Percentiles rank a stretch among this genome's conserved stretches.
Evolutionary conservation across 2,888 invertebrate species (phyloP).

Genomic region (Ernsta delagoae): DNA sequence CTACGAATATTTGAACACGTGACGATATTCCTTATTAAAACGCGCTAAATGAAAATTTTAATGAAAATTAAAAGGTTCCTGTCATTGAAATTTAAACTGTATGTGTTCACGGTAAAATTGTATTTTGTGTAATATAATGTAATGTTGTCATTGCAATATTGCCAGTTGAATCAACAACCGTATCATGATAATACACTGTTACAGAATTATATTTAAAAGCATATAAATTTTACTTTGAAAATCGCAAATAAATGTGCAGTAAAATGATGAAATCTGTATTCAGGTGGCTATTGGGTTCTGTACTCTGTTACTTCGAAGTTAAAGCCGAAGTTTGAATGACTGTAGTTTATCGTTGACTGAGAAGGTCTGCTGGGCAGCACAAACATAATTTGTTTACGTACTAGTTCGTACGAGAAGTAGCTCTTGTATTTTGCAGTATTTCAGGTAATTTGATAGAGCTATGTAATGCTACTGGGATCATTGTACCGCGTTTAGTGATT

Average conservation of each 20-base stretch:
- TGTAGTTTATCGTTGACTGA: background rate
- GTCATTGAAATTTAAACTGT: background rate
- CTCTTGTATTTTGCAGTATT: background rate
- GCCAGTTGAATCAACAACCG: background rate
- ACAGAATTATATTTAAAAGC: slow-evolving; percentile 5
- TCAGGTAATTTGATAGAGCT: background rate
- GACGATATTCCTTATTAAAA: slow-evolving; percentile 4
- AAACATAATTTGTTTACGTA: background rate
- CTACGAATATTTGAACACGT: slow-evolving; percentile 3
- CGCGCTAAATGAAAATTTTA: slow-evolving; percentile 5
- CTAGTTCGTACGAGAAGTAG: background rate
- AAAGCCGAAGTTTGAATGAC: background rate
- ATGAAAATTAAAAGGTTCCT: background rate
- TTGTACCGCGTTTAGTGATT: background rate
- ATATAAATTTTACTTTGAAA: background rate
- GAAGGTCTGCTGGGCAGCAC: background rate
- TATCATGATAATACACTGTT: background rate
- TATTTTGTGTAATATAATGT: background rate
- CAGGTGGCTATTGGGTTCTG: background rate
- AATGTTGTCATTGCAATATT: background rate
- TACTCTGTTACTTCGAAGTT: background rate
- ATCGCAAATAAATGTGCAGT: background rate
- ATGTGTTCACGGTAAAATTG: background rate
- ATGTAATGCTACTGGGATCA: no score
- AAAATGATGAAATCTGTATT: slow-evolving; percentile 1